phyloP scores from a whole-genome alignment of 2,113 vertebrate genomes.

The Neodon shergylaensis region DNA sequence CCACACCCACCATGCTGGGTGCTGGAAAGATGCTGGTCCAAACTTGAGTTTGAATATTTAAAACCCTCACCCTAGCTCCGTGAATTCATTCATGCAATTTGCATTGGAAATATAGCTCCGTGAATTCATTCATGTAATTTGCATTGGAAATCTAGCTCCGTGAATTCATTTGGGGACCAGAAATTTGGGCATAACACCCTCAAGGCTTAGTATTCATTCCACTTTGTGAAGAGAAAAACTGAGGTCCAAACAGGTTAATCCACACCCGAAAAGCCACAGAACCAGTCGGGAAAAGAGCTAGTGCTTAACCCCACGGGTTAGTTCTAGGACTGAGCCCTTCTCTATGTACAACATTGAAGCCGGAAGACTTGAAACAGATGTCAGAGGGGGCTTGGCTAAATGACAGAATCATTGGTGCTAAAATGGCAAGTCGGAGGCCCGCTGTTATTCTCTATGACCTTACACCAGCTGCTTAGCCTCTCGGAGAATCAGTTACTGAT shows the following conservation, averaged over 20 bases:
- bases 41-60: no score
- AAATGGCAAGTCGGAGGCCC: neutral
- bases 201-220: neutral
- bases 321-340: neutral
- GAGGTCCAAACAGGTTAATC: neutral
- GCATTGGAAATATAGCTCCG: no score
- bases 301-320: neutral
- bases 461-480: neutral
- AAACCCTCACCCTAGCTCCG: no score
- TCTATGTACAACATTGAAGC: neutral
- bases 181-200: no score
- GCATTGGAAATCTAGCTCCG: no score
- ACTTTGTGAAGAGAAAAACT: neutral
- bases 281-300: neutral
- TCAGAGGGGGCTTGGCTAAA: neutral
- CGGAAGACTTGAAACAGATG: neutral
- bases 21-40: no score
- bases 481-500: neutral
- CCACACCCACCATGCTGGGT: no score
- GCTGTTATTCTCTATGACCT: neutral
- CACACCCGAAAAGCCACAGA: neutral
- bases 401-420: fast-evolving
- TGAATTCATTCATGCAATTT: no score
- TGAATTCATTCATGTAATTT: no score
- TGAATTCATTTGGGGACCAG: no score